Evolutionary conservation across 1,140 invertebrate genomes (phyloP), one percentile per base, ranked within the genome.

Genomic region (Drosophila truncata): DNA sequence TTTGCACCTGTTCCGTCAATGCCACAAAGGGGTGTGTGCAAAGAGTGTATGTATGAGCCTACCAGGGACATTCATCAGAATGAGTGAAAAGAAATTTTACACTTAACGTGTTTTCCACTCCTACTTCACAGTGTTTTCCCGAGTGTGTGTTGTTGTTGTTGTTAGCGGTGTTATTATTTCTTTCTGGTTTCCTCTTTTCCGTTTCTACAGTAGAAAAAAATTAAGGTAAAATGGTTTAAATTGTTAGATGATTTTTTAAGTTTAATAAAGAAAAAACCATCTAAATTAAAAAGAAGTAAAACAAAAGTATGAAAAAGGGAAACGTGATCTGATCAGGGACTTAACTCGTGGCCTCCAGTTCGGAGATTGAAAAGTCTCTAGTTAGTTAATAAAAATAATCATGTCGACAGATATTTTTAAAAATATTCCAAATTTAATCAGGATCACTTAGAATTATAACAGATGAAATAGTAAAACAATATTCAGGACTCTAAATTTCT

Each of bases 1-100:
- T 84, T 88, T 84, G 60, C 80, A 88, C 83, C 83, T 88, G 84
- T 47, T 29, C 63, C 47, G 25, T 58, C 33, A 50, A 65, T 76
- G 71, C 60, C 74, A 60, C 70, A 60, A 55, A 75, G 33, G 41
- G 72, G 42, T 29, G 42, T 57, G 35, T 58, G 29, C 20, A 37
- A 37, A 18, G n/a, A 50, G 49, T 46, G 33, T 58, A n/a, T 33
- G n/a, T 47, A 47, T 27, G 74, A 59, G 65, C 54, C 50, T 70
- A 76, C 73, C 29, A 44, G 42, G 47, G 46, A 66, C 69, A 75
- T 85, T 72, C 85, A 80, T 81, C 86, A 88, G 83, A 90, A 90
- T 85, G 82, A 79, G 67, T 90, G 82, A 90, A 90, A 91, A 85
- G 82, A 90, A 90, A 85, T 80, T 78, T 84, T 85, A 84, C 85